Evolutionary conservation across 1,140 invertebrate genomes (phyloP), one percentile per base, ranked within the genome.

Genomic region (Mamestra configurata): DNA sequence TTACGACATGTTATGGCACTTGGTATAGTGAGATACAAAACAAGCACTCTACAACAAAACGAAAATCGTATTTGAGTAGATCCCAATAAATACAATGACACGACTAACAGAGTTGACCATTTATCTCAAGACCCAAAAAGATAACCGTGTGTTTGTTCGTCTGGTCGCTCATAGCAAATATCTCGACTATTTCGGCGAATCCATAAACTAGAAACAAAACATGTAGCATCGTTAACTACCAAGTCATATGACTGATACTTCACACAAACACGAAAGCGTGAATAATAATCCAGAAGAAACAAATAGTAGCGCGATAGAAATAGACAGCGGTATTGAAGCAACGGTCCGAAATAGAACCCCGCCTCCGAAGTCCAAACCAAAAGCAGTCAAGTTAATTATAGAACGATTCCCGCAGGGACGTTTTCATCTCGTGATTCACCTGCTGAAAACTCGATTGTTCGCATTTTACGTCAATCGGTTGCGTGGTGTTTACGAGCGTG

Each of bases 391-490:
- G 90, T 89, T 94, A 94, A 93, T 88, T 89, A 90, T 94, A 93
- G 92, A 88, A 84, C 79, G 83, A 86, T 88, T 82, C 88, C 84
- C 84, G 87, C 89, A 89, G 90, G 86, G 90, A 90, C 91, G 92
- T 90, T 93, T 94, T 90, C 86, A 91, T 92, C 88, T 77, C 81
- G 88, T 94, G 93, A 94, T 93, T 94, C 93, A 94, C 93, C 93
- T 94, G 93, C 88, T 89, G 90, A 90, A 90, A 90, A 90, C 92
- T 91, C 93, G 92, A 94, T 94, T 94, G 93, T 94, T 93, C 90
- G 87, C 86, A 90, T 92, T 93, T 88, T 93, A 92, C 93, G 93
- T 94, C 93, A 94, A 94, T 92, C 86, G 91, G 86, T 92, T 91
- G 90, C 91, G 91, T 94, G 93, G 91, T 93, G 92, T 94, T 93